Evolutionary conservation across 2,797 vertebrate species (phyloP).

Genomic region (Adrianichthys oophorus): DNA sequence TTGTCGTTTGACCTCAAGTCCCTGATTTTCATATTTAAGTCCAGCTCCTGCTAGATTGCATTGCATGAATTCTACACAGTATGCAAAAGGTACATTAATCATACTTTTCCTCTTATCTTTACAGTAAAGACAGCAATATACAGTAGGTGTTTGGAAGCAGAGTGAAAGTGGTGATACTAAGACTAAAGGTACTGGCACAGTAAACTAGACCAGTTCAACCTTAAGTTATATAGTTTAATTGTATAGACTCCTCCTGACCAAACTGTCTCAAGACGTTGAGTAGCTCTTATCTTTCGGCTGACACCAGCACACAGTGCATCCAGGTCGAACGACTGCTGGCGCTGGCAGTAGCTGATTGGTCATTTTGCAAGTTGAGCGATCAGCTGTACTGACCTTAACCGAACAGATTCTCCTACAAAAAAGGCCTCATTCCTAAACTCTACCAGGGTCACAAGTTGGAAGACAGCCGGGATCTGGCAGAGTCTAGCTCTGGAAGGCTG

Average conservation of each 20-base stretch:
- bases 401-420: constrained; percentile 72
- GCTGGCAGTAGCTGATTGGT: constrained; percentile 61
- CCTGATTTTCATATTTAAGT: constrained; percentile 81
- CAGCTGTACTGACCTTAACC: constrained; percentile 68
- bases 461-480: constrained; percentile 91
- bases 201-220: constrained; percentile 71
- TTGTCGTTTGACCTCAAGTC: constrained; percentile 82
- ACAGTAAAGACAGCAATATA: constrained; percentile 80
- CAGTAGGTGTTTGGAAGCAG: constrained; percentile 79
- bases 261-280: constrained; percentile 61
- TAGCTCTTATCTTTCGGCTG: constrained; percentile 66
- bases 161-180: constrained; percentile 77
- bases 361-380: constrained; percentile 59
- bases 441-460: constrained; percentile 96
- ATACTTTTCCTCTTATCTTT: constrained; percentile 74
- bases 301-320: constrained; percentile 66
- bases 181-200: constrained; percentile 74
- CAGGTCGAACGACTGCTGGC: constrained; percentile 55
- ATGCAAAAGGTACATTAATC: constrained; percentile 76
- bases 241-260: constrained; percentile 65
- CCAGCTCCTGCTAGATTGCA: constrained; percentile 82
- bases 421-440: constrained; percentile 76
- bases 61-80: constrained; percentile 81
- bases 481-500: constrained; percentile 89
- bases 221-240: constrained; percentile 71